These are phyloP conservation scores for Synaphobranchus kaupii DNA, from an alignment of 2,797 vertebrate genomes.

Conservation along the genomic window DNA sequence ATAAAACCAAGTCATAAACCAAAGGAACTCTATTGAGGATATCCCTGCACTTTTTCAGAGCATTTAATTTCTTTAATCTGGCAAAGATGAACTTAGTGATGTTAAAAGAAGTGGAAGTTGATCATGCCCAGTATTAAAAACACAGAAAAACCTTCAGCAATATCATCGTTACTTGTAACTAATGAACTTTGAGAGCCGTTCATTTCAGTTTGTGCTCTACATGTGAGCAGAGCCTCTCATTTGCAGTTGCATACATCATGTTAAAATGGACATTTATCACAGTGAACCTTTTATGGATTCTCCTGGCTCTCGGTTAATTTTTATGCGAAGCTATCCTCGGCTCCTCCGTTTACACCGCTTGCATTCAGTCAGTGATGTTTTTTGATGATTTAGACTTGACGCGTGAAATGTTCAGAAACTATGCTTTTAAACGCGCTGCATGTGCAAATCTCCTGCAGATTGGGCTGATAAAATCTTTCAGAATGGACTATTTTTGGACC, in stretches of 20 bases:
- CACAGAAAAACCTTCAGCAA: no score
- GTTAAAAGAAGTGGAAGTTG: no score
- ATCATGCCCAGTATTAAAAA: no score
- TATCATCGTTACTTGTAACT: no score
- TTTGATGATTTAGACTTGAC: neutral
- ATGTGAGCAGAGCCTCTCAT: neutral
- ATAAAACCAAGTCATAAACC: no score
- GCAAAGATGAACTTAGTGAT: no score
- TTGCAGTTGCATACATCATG: neutral
- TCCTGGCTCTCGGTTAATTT: neutral
- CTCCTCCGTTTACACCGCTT: neutral
- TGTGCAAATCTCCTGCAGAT: neutral
- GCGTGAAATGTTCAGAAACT: neutral
- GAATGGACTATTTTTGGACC: neutral
- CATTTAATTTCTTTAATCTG: no score
- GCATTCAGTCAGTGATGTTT: neutral
- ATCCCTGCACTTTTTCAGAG: no score
- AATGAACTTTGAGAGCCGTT: no score
- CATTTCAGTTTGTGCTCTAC: no score
- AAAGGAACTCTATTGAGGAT: no score
- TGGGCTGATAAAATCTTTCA: neutral
- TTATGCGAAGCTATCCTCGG: neutral
- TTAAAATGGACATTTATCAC: neutral
- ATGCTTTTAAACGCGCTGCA: neutral
- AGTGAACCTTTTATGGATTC: neutral